phyloP scores from a whole-genome alignment of 2,888 invertebrate species.

The Iselma pallidipennis region DNA sequence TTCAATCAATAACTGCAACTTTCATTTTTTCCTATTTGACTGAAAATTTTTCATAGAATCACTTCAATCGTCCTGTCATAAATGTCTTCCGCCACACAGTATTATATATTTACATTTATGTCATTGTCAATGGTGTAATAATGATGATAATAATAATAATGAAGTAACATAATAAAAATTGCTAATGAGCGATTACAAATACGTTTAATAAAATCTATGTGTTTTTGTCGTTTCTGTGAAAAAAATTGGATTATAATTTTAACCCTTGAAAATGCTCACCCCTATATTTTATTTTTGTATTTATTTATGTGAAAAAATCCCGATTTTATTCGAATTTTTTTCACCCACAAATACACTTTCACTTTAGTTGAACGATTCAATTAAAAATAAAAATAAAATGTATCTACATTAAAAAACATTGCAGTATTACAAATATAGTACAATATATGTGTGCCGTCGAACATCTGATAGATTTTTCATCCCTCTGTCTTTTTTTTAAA shows the following conservation, averaged over 20 bases:
- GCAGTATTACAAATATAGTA: neutral
- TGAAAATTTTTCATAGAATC: neutral
- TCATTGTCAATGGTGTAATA: slow-evolving; percentile 11
- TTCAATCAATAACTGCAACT: slow-evolving; percentile 19
- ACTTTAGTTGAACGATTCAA: slow-evolving; percentile 17
- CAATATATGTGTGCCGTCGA: neutral
- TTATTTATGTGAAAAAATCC: neutral
- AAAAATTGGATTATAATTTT: no score
- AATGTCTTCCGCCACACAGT: slow-evolving; percentile 9
- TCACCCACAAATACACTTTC: slow-evolving; percentile 18
- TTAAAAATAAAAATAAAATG: slow-evolving; percentile 21
- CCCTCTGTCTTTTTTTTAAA: neutral
- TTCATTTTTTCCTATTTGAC: slow-evolving; percentile 9
- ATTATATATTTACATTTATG: slow-evolving; percentile 14
- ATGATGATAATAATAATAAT: no score
- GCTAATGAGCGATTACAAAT: no score
- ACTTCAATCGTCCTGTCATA: neutral
- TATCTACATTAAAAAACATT: slow-evolving; percentile 5
- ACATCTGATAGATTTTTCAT: slow-evolving; percentile 7
- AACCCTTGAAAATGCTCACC: no score
- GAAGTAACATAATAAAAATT: no score
- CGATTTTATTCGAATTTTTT: slow-evolving; percentile 3
- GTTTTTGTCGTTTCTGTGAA: no score
- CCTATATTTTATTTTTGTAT: no score
- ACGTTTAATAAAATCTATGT: no score